phyloP scores from a whole-genome alignment of 2,113 vertebrate genomes.

The Azemiops feae region DNA sequence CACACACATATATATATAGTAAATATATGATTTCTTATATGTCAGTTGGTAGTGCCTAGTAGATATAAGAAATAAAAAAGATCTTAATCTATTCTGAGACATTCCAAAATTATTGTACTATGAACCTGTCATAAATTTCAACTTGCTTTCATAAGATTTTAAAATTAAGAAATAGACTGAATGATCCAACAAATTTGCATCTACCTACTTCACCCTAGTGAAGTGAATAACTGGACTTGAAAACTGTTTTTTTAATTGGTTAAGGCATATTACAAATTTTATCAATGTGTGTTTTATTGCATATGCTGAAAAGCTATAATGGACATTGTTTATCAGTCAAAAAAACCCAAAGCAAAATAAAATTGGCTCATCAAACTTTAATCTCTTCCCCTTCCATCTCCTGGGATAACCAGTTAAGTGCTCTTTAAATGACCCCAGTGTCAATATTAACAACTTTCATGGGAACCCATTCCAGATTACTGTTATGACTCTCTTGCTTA shows the following conservation, averaged over 20 bases:
- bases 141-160: background rate
- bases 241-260: constrained; percentile 34
- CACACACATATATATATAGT: no score
- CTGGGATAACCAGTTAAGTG: constrained; percentile 57
- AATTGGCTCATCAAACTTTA: constrained; percentile 41
- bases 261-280: constrained; percentile 53
- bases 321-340: constrained; percentile 6
- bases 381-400: constrained; percentile 59
- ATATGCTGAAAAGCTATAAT: constrained; percentile 53
- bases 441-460: constrained; percentile 69
- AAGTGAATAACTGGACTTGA: background rate
- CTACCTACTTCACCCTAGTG: no score
- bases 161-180: background rate
- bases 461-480: constrained; percentile 67
- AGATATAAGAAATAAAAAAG: background rate
- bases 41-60: constrained; percentile 45
- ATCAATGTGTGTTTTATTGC: constrained; percentile 41
- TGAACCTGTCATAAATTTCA: background rate
- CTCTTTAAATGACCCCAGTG: constrained; percentile 66
- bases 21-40: constrained; percentile 40
- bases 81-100: background rate
- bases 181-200: background rate
- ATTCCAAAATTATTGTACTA: background rate
- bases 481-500: constrained; percentile 63
- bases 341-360: background rate